Conservation (phyloP, 2,888 invertebrate genomes). For the Argyresthia albistria region DNA sequence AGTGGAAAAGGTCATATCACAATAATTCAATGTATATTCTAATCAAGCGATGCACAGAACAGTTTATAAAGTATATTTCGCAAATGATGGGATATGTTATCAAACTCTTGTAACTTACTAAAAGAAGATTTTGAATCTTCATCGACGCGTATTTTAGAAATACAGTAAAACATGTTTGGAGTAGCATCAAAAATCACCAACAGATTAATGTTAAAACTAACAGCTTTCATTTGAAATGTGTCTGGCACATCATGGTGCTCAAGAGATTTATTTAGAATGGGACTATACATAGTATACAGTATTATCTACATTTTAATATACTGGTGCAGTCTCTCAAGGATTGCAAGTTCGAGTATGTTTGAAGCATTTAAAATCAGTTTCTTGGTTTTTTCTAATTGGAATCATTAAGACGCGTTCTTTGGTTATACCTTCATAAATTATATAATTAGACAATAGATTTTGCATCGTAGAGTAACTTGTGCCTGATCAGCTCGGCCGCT, state of each 20-base stretch:
- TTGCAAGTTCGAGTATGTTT: conserved; percentile 30
- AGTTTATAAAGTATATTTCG: background rate
- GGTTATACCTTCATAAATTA: background rate
- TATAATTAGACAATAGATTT: conserved; percentile 4
- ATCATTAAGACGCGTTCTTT: conserved; percentile 1
- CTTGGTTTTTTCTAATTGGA: conserved; percentile 3
- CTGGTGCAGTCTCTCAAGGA: conserved; percentile 60
- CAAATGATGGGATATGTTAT: background rate
- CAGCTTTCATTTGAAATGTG: conserved; percentile 31
- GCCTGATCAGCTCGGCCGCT: conserved; percentile 23
- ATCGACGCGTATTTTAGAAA: conserved; percentile 61
- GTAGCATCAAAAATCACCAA: conserved; percentile 32
- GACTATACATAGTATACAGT: conserved; percentile 47
- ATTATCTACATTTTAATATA: conserved; percentile 48
- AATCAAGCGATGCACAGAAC: background rate
- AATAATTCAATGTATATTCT: conserved; percentile 47
- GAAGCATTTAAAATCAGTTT: conserved; percentile 18
- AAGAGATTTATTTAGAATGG: conserved; percentile 48
- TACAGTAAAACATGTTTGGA: conserved; percentile 20
- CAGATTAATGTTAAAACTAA: conserved; percentile 20
- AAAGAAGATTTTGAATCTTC: conserved; percentile 65
- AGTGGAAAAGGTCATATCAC: conserved; percentile 64
- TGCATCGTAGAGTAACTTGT: conserved; percentile 16
- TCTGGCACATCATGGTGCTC: conserved; percentile 54
- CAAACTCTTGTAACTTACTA: conserved; percentile 31